Evolutionary conservation across 53 echinoderm and acorn worm genomes (phyloP).

Genomic region (Echinarachnius parma): DNA sequence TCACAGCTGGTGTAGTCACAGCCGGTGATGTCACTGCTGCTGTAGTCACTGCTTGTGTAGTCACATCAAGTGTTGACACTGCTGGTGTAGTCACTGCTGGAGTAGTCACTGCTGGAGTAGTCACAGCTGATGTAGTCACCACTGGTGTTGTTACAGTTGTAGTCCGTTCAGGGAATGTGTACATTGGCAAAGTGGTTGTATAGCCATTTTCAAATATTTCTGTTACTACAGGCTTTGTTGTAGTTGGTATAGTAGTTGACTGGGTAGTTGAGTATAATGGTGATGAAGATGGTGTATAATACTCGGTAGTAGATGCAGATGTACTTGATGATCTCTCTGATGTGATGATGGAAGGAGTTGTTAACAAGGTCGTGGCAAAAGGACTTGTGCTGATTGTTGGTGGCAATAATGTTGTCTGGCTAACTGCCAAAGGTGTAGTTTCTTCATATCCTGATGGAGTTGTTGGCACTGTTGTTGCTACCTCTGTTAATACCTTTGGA

Average conservation of each 20-base stretch:
- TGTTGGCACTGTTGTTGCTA: no score
- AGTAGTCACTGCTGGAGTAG: constrained; percentile 7
- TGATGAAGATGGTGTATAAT: not conserved
- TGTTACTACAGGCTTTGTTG: not conserved
- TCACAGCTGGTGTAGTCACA: constrained; percentile 10
- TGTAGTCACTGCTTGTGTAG: constrained; percentile 13
- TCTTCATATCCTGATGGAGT: no score
- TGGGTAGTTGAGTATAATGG: not conserved
- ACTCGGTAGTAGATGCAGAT: no score
- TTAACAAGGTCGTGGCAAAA: no score
- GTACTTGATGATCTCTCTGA: no score
- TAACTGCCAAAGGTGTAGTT: no score
- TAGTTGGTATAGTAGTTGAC: not conserved
- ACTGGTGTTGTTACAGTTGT: constrained; percentile 2
- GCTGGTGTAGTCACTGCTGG: constrained; percentile 14
- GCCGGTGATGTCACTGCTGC: not conserved
- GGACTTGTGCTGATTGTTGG: no score
- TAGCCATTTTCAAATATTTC: not conserved
- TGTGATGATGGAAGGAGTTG: no score
- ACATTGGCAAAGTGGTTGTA: not conserved
- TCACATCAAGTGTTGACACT: constrained; percentile 6
- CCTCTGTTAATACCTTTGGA: no score
- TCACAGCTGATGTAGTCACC: not conserved
- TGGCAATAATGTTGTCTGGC: no score
- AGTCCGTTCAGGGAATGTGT: not conserved